phyloP scores from a whole-genome alignment of 2,888 invertebrate species.

The Neoascia interrupta region DNA sequence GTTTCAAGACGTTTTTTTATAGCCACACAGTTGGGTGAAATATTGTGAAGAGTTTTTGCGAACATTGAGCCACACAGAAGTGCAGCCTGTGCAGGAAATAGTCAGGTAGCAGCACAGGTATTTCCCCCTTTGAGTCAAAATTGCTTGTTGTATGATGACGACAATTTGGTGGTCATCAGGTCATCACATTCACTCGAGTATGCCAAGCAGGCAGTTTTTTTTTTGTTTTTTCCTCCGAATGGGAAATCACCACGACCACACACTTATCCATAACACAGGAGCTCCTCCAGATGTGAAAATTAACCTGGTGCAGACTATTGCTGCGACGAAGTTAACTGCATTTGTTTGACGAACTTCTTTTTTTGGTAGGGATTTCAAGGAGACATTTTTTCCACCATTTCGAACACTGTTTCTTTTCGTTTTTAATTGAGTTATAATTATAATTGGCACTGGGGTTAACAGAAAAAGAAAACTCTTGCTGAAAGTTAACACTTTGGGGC shows the following conservation, averaged over 20 bases:
- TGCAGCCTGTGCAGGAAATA: slow-evolving; percentile 2
- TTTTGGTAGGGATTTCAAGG: not conserved
- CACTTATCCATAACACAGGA: slow-evolving; percentile 1
- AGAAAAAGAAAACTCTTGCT: not conserved
- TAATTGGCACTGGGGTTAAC: not conserved
- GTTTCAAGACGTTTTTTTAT: slow-evolving; percentile 1
- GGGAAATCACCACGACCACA: slow-evolving; percentile 17
- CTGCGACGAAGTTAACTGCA: not conserved
- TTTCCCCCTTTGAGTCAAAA: slow-evolving; percentile 25
- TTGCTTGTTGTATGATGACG: slow-evolving; percentile 34
- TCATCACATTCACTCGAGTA: slow-evolving; percentile 30
- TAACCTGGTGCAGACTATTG: no score
- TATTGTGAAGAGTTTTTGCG: no score
- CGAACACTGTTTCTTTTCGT: not conserved
- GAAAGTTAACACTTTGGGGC: slow-evolving; percentile 22
- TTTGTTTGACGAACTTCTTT: not conserved
- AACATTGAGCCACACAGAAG: slow-evolving; percentile 4
- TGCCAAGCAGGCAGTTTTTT: slow-evolving; percentile 22
- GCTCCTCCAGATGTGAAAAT: slow-evolving; percentile 5
- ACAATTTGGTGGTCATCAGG: slow-evolving; percentile 51
- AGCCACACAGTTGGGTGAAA: slow-evolving; percentile 21
- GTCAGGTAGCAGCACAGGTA: not conserved
- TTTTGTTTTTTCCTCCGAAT: no score
- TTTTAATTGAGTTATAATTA: no score
- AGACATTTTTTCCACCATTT: slow-evolving; percentile 19